Percentiles rank a stretch among this genome's conserved stretches.
phyloP scores from a whole-genome alignment of 2,797 vertebrate species.

The Sphenodon punctatus region DNA sequence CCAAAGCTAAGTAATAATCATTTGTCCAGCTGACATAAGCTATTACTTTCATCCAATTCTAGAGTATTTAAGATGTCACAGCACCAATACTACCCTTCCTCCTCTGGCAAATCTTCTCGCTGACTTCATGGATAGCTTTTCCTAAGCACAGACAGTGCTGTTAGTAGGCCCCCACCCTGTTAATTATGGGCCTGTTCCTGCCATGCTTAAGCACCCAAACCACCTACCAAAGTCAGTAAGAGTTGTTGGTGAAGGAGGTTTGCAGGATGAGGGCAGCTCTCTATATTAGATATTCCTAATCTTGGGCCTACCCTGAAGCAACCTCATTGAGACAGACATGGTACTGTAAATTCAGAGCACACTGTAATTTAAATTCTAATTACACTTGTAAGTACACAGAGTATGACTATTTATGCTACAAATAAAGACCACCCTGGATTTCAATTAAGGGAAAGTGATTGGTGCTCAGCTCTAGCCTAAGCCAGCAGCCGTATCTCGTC shows the following conservation, averaged over 20 bases:
- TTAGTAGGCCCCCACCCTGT: fast-evolving
- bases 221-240: not conserved
- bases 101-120: not conserved
- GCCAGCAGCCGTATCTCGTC: constrained; percentile 49
- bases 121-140: not conserved
- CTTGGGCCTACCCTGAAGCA: not conserved
- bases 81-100: not conserved
- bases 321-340: constrained; percentile 33
- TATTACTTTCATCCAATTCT: constrained; percentile 49
- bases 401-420: constrained; percentile 65
- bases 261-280: not conserved
- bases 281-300: fast-evolving
- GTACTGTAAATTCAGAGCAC: constrained; percentile 30
- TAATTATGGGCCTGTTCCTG: not conserved
- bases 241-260: not conserved
- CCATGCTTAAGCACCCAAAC: not conserved
- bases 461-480: constrained; percentile 55
- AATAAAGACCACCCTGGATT: constrained; percentile 53
- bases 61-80: constrained; percentile 52
- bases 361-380: constrained; percentile 54
- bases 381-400: constrained; percentile 57
- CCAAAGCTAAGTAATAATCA: constrained; percentile 23
- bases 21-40: constrained; percentile 43
- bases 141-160: not conserved
- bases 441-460: constrained; percentile 66